Percentiles rank a stretch among this genome's conserved stretches.
phyloP scores from a whole-genome alignment of 2,113 vertebrate species.

The Prinia subflava region DNA sequence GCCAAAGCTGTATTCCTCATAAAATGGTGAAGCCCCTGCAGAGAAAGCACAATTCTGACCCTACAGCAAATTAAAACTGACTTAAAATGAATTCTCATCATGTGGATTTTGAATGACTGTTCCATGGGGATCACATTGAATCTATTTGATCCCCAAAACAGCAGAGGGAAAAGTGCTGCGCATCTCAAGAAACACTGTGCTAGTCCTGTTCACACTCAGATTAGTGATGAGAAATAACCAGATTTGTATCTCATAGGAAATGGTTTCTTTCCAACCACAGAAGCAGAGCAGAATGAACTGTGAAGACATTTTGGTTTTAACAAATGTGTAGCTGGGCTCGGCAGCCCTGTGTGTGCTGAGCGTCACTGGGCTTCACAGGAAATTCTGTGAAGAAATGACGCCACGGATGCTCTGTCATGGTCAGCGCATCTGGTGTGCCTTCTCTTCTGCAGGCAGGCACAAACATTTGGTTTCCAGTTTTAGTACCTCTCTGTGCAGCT shows the following conservation, averaged over 20 bases:
- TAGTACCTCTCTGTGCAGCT: background rate
- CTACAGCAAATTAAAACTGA: background rate
- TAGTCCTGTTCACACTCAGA: background rate
- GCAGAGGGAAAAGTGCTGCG: background rate
- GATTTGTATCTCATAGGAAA: background rate
- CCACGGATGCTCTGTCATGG: background rate
- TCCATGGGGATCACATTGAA: background rate
- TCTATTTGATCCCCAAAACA: background rate
- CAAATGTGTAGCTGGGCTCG: background rate
- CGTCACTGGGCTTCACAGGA: background rate
- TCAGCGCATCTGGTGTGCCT: accelerated
- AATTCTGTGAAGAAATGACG: background rate
- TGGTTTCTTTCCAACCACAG: background rate
- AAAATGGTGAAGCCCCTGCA: background rate
- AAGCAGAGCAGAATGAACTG: background rate
- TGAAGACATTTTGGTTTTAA: background rate
- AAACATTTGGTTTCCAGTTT: background rate
- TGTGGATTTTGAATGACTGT: background rate
- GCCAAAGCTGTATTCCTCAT: background rate
- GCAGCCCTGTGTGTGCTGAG: background rate
- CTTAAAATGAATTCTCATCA: background rate
- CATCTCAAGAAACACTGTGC: background rate
- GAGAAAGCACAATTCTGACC: background rate
- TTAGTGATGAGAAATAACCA: background rate
- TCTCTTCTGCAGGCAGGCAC: background rate